Percentiles rank a stretch among this genome's conserved stretches.
Evolutionary conservation across 2,797 vertebrate genomes (phyloP).

Genomic region (Enteromius fasciolatus): DNA sequence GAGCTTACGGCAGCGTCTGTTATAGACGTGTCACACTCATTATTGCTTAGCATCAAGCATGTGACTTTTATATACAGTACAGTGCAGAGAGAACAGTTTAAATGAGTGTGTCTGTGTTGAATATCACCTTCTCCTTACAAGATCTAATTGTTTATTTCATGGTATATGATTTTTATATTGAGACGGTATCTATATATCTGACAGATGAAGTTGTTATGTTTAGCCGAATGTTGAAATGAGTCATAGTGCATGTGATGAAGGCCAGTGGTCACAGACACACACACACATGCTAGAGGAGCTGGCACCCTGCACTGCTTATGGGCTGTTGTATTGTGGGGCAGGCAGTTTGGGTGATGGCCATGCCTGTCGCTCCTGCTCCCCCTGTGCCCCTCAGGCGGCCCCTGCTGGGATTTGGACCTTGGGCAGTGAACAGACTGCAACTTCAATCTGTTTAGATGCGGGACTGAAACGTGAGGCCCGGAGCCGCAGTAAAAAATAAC

Average conservation of each 20-base stretch:
- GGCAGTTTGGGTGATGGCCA: slow-evolving; percentile 75
- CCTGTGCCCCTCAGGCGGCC: slow-evolving; percentile 57
- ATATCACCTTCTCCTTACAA: slow-evolving; percentile 16
- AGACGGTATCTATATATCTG: not conserved
- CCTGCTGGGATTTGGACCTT: slow-evolving; percentile 73
- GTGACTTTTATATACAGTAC: slow-evolving; percentile 1
- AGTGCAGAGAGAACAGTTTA: slow-evolving; percentile 14
- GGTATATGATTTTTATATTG: not conserved
- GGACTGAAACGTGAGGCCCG: slow-evolving; percentile 72
- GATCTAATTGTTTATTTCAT: not conserved
- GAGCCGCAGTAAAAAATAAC: slow-evolving; percentile 70
- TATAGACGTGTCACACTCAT: slow-evolving; percentile 20
- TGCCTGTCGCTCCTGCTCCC: slow-evolving; percentile 55
- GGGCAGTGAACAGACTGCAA: slow-evolving; percentile 70
- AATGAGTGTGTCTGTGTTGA: slow-evolving; percentile 12
- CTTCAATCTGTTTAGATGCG: slow-evolving; percentile 83
- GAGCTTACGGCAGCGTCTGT: slow-evolving; percentile 35
- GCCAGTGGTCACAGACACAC: slow-evolving; percentile 32
- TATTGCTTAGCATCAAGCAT: slow-evolving; percentile 31
- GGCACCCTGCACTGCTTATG: slow-evolving; percentile 49
- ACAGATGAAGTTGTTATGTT: slow-evolving; percentile 1
- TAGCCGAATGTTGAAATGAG: slow-evolving; percentile 6
- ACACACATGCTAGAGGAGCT: slow-evolving; percentile 2
- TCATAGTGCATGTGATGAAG: slow-evolving; percentile 18
- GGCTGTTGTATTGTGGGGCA: slow-evolving; percentile 75